Evolutionary conservation across 2,113 vertebrate genomes (phyloP).

Genomic region (Anoplopoma fimbria): DNA sequence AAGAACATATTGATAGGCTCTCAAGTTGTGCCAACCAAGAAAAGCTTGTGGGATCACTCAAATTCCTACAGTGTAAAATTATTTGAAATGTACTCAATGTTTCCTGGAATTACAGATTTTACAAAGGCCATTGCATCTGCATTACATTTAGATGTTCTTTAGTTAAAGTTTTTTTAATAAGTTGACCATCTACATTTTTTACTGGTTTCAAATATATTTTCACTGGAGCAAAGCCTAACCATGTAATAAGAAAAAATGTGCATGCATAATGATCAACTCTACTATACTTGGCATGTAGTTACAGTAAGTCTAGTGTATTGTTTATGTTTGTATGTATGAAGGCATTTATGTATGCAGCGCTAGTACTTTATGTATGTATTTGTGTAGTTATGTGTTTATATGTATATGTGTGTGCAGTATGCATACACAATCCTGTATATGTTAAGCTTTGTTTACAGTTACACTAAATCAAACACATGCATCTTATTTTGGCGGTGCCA

Average conservation of each 20-base stretch:
- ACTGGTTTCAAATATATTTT: constrained; percentile 13
- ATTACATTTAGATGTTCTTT: constrained; percentile 1
- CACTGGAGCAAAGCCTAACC: constrained; percentile 12
- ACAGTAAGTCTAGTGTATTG: neutral
- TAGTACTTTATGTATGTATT: neutral
- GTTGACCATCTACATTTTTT: neutral
- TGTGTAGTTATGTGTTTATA: no score
- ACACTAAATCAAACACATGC: constrained; percentile 15
- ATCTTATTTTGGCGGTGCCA: neutral
- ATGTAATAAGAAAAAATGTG: constrained; percentile 12
- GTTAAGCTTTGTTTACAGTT: constrained; percentile 3
- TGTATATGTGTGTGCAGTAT: neutral
- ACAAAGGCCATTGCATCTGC: neutral
- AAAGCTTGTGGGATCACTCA: neutral
- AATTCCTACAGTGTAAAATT: neutral
- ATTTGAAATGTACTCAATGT: constrained; percentile 1
- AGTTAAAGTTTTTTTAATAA: constrained; percentile 1
- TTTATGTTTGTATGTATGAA: neutral
- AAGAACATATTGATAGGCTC: neutral
- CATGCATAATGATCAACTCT: neutral
- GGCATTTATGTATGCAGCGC: neutral
- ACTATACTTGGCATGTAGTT: neutral
- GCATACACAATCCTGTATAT: neutral
- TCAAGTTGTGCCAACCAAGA: neutral
- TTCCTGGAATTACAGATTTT: constrained; percentile 4